These are phyloP conservation scores for Cremastinae sp. DNA, from an alignment of 2,888 invertebrate species.

Conservation along the genomic window DNA sequence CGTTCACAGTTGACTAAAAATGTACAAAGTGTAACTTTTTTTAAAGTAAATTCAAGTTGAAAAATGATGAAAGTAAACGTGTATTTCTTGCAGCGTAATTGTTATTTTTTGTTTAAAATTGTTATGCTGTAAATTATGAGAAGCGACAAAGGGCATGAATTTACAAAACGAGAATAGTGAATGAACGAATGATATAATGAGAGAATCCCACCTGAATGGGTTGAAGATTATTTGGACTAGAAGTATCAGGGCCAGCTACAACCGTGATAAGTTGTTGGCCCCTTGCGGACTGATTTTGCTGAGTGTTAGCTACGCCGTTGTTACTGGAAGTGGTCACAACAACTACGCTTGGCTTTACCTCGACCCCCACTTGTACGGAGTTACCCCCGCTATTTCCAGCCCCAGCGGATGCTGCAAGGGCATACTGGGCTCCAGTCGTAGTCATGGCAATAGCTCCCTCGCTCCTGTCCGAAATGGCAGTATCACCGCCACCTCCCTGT, in stretches of 20 bases:
- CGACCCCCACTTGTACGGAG: slow-evolving; percentile 76
- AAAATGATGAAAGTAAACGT: too few relatives aligned
- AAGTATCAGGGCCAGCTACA: slow-evolving; percentile 77
- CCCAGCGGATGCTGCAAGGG: slow-evolving; percentile 79
- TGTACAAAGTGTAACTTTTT: too few relatives aligned
- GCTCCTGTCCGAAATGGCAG: slow-evolving; percentile 72
- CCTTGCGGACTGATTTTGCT: slow-evolving; percentile 76
- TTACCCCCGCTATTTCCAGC: slow-evolving; percentile 77
- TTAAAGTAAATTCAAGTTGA: too few relatives aligned
- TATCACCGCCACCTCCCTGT: slow-evolving; percentile 73
- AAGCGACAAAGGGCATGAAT: too few relatives aligned
- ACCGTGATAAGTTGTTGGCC: slow-evolving; percentile 79
- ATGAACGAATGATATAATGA: too few relatives aligned
- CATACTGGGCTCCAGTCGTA: slow-evolving; percentile 80
- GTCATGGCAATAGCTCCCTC: slow-evolving; percentile 80
- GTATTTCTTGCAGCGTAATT: too few relatives aligned
- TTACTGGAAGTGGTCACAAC: slow-evolving; percentile 78
- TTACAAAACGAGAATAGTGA: too few relatives aligned
- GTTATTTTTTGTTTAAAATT: too few relatives aligned
- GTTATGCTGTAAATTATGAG: too few relatives aligned
- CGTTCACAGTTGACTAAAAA: too few relatives aligned
- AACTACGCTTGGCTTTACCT: slow-evolving; percentile 76
- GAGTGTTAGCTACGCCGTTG: slow-evolving; percentile 73
- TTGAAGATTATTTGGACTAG: slow-evolving; percentile 78
- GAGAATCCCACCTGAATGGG: slow-evolving; percentile 76